Conservation (phyloP, 2,888 invertebrate genomes). For the Sturmia bella region DNA sequence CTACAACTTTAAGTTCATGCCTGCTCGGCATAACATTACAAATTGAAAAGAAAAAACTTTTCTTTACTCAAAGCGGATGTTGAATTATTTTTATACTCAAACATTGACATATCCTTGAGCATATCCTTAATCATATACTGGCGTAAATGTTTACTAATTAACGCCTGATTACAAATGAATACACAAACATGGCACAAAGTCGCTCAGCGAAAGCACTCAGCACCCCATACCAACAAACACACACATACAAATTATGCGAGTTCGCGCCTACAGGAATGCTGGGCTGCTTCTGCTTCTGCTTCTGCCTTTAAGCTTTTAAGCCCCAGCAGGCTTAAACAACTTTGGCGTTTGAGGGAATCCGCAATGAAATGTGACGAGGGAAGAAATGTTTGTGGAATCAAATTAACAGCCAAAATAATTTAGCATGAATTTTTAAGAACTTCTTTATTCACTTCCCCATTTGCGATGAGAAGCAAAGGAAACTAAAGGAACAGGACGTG, state of each 20-base stretch:
- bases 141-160: slow-evolving; percentile 58
- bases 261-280: neutral
- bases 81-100: slow-evolving; percentile 17
- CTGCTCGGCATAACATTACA: slow-evolving; percentile 18
- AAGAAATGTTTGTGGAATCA: slow-evolving; percentile 6
- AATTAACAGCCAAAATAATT: slow-evolving; percentile 21
- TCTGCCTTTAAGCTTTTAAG: slow-evolving; percentile 37
- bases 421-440: slow-evolving; percentile 22
- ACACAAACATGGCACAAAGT: neutral
- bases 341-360: neutral
- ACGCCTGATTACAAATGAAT: slow-evolving; percentile 55
- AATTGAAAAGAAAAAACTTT: slow-evolving; percentile 54
- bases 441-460: neutral
- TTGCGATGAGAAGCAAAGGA: slow-evolving; percentile 4
- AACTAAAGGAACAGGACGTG: slow-evolving; percentile 9
- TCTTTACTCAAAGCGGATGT: slow-evolving; percentile 38
- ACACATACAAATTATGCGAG: neutral
- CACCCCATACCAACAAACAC: neutral
- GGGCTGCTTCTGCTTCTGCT: too few species aligned
- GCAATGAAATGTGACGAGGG: neutral
- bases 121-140: slow-evolving; percentile 48
- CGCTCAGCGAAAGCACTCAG: neutral
- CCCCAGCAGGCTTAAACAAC: slow-evolving; percentile 2
- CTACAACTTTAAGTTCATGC: too few species aligned
- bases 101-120: slow-evolving; percentile 32